These are phyloP conservation scores for Amaurobius ferox DNA, from an alignment of 2,888 invertebrate genomes.

Conservation along the genomic window DNA sequence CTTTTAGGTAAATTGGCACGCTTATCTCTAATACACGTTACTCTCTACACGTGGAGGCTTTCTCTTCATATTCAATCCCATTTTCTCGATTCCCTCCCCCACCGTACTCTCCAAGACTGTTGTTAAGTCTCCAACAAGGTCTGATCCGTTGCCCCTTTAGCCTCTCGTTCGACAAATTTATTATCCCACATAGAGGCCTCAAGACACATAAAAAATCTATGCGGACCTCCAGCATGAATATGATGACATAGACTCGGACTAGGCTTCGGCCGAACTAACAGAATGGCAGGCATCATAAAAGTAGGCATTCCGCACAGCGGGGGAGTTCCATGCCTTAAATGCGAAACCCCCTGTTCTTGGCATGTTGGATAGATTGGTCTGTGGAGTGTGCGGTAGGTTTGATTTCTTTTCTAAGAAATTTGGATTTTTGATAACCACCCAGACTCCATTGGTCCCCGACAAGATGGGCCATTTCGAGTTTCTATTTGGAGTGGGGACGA, in stretches of 20 bases:
- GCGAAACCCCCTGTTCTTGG: neutral
- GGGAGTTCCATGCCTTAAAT: constrained; percentile 6
- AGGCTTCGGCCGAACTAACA: neutral
- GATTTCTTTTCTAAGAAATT: neutral
- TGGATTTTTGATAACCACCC: constrained; percentile 33
- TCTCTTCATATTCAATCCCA: neutral
- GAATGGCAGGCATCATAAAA: constrained; percentile 14
- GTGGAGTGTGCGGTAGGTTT: constrained; percentile 48
- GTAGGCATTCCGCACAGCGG: constrained; percentile 3
- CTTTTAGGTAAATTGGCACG: too few species aligned
- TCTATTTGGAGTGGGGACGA: too few species aligned
- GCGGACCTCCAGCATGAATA: constrained; percentile 1
- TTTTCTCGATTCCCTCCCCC: neutral
- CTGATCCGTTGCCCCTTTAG: neutral
- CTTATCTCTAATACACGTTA: too few species aligned
- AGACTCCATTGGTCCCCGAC: neutral
- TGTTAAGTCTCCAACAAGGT: neutral
- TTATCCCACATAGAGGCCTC: neutral
- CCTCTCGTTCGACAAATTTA: constrained; percentile 14
- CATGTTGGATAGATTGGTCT: constrained; percentile 14
- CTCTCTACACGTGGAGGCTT: neutral
- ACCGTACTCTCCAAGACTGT: neutral
- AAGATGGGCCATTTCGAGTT: too few species aligned
- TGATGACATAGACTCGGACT: neutral
- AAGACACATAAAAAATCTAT: constrained; percentile 5